Conservation (phyloP, 2,888 invertebrate species). For the Polia nebulosa region DNA sequence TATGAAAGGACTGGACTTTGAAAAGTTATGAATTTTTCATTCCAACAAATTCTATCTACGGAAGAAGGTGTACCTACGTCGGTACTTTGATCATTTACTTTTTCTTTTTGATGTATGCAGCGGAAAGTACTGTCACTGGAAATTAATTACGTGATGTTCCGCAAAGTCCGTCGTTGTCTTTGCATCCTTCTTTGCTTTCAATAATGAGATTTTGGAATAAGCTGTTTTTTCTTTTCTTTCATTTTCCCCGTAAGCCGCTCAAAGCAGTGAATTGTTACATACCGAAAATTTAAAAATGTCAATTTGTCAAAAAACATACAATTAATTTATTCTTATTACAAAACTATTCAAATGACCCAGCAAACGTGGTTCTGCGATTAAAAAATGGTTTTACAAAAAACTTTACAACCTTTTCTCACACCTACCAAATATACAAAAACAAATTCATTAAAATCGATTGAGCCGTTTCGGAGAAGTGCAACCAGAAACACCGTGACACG, state of each 20-base stretch:
- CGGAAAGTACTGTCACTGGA: neutral
- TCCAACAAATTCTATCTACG: conserved; percentile 4
- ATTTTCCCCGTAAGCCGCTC: neutral
- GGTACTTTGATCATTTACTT: conserved; percentile 5
- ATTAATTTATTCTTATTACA: too few species aligned
- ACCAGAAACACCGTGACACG: too few species aligned
- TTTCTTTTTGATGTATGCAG: neutral
- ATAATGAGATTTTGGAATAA: conserved; percentile 16
- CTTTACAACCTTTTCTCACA: too few species aligned
- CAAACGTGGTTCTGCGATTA: too few species aligned
- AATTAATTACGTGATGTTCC: conserved; percentile 24
- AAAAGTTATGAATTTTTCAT: conserved; percentile 30
- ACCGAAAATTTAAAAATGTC: too few species aligned
- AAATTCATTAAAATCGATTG: too few species aligned
- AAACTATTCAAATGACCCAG: too few species aligned
- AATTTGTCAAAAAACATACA: neutral
- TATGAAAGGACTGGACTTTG: conserved; percentile 27
- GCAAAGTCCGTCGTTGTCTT: conserved; percentile 5
- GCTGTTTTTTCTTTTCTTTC: neutral
- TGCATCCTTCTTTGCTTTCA: conserved; percentile 17
- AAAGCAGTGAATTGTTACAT: neutral
- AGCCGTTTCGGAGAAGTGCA: too few species aligned
- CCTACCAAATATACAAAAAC: too few species aligned
- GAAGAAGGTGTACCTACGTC: neutral
- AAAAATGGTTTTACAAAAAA: too few species aligned